Evolutionary conservation across 2,888 invertebrate species (phyloP).

Genomic region (Amiota minor): DNA sequence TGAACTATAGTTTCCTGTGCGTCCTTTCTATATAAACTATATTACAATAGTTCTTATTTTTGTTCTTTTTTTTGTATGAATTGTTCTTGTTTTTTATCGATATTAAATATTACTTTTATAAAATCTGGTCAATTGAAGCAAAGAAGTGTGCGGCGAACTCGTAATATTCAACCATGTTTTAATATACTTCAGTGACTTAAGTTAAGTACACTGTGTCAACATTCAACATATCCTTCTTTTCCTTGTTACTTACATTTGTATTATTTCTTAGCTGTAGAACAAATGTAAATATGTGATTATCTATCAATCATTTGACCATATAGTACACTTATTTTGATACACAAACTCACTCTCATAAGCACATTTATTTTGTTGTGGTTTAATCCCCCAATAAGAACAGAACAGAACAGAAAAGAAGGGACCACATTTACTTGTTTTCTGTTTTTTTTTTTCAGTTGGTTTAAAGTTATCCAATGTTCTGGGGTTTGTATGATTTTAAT

Average conservation of each 20-base stretch:
- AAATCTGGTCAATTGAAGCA: neutral
- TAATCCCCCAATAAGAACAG: neutral
- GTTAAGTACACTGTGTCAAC: slow-evolving; percentile 20
- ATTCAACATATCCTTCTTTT: neutral
- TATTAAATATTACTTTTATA: slow-evolving; percentile 1
- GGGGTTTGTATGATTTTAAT: too few relatives aligned
- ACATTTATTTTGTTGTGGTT: neutral
- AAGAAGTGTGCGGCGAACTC: neutral
- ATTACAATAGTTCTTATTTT: slow-evolving; percentile 2
- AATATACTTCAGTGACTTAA: slow-evolving; percentile 23
- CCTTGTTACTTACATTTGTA: neutral
- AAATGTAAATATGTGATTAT: neutral
- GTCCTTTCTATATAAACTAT: neutral
- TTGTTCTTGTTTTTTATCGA: slow-evolving; percentile 2
- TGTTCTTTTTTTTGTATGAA: neutral
- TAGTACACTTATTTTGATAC: neutral
- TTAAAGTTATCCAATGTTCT: too few relatives aligned
- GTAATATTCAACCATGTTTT: slow-evolving; percentile 5
- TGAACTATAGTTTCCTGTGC: neutral
- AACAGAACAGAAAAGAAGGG: too few relatives aligned
- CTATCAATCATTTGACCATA: slow-evolving; percentile 1
- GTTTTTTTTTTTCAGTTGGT: too few relatives aligned
- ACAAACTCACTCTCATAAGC: too few relatives aligned
- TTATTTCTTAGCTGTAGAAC: too few relatives aligned
- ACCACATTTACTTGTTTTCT: too few relatives aligned